Base-by-base conservation (phyloP, 2,888 invertebrate genomes). In the Unio delphinus region DNA sequence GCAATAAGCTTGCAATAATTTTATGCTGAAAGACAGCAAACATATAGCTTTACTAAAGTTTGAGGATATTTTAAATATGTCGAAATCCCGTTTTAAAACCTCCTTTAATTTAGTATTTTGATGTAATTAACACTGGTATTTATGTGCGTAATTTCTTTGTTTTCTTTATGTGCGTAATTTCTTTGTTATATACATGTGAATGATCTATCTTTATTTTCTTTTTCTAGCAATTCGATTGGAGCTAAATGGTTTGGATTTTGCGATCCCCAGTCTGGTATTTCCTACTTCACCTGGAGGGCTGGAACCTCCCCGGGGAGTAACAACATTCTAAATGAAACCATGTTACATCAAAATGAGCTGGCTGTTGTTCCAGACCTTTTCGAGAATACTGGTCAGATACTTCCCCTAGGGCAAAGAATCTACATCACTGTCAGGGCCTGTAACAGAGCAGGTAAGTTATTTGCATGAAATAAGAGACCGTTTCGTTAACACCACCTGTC, bases 361-460 rank as follows among this genome's bases (percentile, higher is more conserved):
- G 70, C 64, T 15, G 72, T 68, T 20, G 28, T 55, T 6, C 56
- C 70, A 15, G 61, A 70, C 34, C 23, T 73, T 11, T 55, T 76
- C 28, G 56, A 18, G 2, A 26, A 76, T 28, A 55, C 60, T 1
- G 60, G 68, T 17, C 59, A 72, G 17, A 73, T 70, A n/a, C 68
- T 78, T 55, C 65, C 70, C 18, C 65, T 71, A 28, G 80, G 80
- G 6, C 26, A 68, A 20, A 57, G 55, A 0, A 75, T 76, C 68
- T 81, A 74, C 65, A 75, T 73, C 18, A 78, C 80, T 11, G 77
- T 83, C 15, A 79, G 73, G 23, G 82, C 78, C 0, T 83, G 83
- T 70, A 82, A 82, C 65, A 72, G 72, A n/a, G 80, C 78, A 7
- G 74, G 81, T 80, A 64, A 61, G 56, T 17, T 55, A 58, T 60